Evolutionary conservation across 2,113 vertebrate genomes (phyloP), one percentile per base, ranked within the genome.

Genomic region (Pantherophis guttatus): DNA sequence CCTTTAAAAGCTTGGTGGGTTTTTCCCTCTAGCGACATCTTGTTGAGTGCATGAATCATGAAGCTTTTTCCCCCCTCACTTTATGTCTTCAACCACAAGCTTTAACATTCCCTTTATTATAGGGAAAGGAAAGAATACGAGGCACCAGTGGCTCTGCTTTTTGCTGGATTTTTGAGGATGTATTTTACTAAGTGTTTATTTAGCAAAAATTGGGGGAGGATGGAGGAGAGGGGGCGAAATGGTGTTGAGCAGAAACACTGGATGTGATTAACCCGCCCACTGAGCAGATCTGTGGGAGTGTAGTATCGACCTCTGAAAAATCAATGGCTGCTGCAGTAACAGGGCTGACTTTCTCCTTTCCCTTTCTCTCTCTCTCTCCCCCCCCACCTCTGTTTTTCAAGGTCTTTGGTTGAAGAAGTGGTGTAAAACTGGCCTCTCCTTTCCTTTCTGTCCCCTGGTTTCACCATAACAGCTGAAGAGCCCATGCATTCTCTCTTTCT

Each of bases 291-390:
- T 96, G 97, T 98, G 96, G 97, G 96, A 98, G 97, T 96, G 96
- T 96, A 97, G 94, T 97, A 98, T 98, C 95, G 97, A 98, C 97
- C 97, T 96, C 94, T 65, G 96, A 95, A 95, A 97, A 98, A 98
- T 98, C 98, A 97, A 97, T 98, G 97, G 94, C 96, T 96, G 97
- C 97, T 96, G 97, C 97, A 50, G 96, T 95, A 94, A 96, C 97
- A 86, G 23, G 0, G 93, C 96, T 91, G 92, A 91, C 96, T 94
- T 88, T 91, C 94, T 15, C 62, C 57, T 89, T 29, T 53, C 52
- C 19, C 2, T 33, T 33, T 21, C 70, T 70, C 65, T 8, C 70
- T 15, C 39, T 44, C 2, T 44, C 39, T 44, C 39, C 75, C 33
- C 33, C 13, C 12, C 33, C 17, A 3, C 12, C 5, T 15, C 9